Evolutionary conservation across 2,888 invertebrate genomes (phyloP), one percentile per base, ranked within the genome.

Genomic region (Agelastica alni): DNA sequence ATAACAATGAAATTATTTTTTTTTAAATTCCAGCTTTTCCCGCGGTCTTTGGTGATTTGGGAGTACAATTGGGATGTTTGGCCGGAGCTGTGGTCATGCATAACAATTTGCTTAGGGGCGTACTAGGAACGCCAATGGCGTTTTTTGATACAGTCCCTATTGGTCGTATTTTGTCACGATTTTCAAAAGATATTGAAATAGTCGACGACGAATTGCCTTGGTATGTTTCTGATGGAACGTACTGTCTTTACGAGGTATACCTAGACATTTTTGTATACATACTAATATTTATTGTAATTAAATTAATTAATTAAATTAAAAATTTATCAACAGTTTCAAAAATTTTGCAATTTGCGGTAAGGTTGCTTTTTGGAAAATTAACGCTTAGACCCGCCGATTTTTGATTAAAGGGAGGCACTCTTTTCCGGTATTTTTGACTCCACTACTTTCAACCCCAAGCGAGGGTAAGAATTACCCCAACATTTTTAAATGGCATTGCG

Each of bases 121-220:
- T 88, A 62, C 73, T 90, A 63, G 81, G 81, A 70, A 82, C 85
- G 69, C 89, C 89, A 49, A 82, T 89, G 79, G 81, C 84, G 71
- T 85, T 89, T 79, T 91, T 88, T 79, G 91, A 91, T 76, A 85
- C 85, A 66, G 91, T 90, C 49, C 91, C 91, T 36, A 67, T 84
- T 62, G 91, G 91, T 74, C 81, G 91, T 65, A 84, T 91, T 66
- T 79, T 91, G 54, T 79, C 85, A 78, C 83, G 88, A 75, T 88
- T 88, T 78, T 84, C 87, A 75, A 85, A 87, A 83, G 89, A 89
- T 77, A 78, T 88, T 66, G 87, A 89, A 75, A 42, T 46, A 10
- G 75, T 88, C 81, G 89, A 89, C 77, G 82, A 82, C 68, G 81
- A 81, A 69, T 81, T 88, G 41, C 87, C 87, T 58, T 81, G 80